Conservation (phyloP, 2,113 vertebrate species). For the Bothrops jararaca region DNA sequence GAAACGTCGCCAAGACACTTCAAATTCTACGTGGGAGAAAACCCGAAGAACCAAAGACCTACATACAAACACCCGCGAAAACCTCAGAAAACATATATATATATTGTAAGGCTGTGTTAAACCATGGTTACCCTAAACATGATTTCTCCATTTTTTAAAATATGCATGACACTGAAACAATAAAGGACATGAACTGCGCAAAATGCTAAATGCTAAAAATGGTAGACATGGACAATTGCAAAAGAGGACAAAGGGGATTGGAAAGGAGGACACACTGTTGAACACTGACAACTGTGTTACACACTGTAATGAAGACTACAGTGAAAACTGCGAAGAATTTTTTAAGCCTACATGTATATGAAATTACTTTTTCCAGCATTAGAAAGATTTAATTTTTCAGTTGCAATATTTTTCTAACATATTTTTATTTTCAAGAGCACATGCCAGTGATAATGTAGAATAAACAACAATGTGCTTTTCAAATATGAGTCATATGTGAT, state of each 20-base stretch:
- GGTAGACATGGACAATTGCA: background rate
- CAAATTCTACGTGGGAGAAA: too few relatives aligned
- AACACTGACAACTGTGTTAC: background rate
- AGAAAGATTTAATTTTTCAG: background rate
- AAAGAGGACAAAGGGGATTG: background rate
- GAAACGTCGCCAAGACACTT: too few relatives aligned
- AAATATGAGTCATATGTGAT: background rate
- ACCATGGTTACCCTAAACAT: background rate
- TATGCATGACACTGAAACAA: background rate
- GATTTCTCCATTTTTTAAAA: background rate
- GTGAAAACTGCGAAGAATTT: background rate
- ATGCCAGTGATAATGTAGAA: background rate
- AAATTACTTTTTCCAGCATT: background rate
- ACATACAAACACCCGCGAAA: too few relatives aligned
- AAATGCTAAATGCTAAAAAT: background rate
- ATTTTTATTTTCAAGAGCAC: background rate
- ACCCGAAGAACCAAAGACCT: too few relatives aligned
- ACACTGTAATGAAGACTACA: background rate
- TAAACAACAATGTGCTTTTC: background rate
- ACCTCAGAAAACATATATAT: too few relatives aligned
- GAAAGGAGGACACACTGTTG: background rate
- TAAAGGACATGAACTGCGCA: background rate
- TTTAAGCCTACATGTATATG: background rate
- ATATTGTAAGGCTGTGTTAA: background rate
- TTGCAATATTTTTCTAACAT: background rate